Base-by-base conservation (phyloP, 2,113 vertebrate genomes). In the Octodon degus region DNA sequence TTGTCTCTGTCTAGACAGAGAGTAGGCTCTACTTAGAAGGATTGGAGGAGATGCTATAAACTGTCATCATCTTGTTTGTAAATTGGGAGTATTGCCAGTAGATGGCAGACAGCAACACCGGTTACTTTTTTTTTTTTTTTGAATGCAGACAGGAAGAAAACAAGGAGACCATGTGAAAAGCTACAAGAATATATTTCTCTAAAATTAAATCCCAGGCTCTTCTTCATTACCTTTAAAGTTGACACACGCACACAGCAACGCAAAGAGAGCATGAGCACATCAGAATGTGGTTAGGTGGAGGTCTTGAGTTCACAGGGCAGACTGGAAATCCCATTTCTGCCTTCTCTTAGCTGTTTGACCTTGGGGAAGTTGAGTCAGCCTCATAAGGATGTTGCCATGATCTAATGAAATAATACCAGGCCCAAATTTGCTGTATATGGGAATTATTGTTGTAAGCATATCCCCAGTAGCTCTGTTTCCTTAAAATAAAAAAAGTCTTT, bases 41-140 rank as follows among this genome's bases (percentile, higher is more conserved):
- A 60, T 6, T 37, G 3, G 0, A 25, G n/a, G 67, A 85, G 7
- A 85, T 80, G 83, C 60, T 88, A 20, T 9, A 30, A 81, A 6
- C 50, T 47, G 13, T 87, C 34, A 6, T 84, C 74, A 62, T n/a
- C 40, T 67, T n/a, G 74, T 92, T 90, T 95, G 85, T 77, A 70
- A 80, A 1, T 82, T 90, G 53, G 60, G 25, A 93, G 65, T 67
- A 24, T 6, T 47, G 37, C 94, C 97, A 92, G 86, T 7, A 96
- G 94, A 83, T 37, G 95, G 95, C 93, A 97, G 93, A 47, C 62
- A 97, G 43, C 37, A 95, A 43, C 68, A 47, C 0, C 13, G 40
- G 19, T 43, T 89, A 62, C 9, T 5, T 76, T 89, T 82, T 43
- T 47, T 50, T n/a, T 62, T 7, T 68, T 27, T 25, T 65, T 92